These are phyloP conservation scores for Pantelozetes paolii DNA, from an alignment of 2,888 invertebrate species.

Conservation along the genomic window DNA sequence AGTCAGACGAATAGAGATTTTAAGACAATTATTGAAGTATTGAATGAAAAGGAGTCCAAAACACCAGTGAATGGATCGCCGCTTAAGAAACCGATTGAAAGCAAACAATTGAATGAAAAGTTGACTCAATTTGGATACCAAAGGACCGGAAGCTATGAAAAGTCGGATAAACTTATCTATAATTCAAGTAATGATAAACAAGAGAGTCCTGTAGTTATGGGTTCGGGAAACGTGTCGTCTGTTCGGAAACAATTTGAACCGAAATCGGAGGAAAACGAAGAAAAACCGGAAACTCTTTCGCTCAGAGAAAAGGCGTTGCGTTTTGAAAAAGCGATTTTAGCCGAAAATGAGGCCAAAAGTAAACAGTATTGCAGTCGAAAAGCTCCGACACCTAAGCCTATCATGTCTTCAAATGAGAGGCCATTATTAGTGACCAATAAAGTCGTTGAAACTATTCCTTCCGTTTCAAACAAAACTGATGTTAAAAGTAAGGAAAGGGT, in stretches of 20 bases:
- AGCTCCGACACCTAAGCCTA: background rate
- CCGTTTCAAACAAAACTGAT: background rate
- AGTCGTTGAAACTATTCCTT: background rate
- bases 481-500: constrained; percentile 11
- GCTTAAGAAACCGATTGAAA: background rate
- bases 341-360: constrained; percentile 36
- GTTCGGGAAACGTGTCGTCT: background rate
- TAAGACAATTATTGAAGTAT: background rate
- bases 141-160: background rate
- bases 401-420: no score
- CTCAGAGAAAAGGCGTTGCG: constrained; percentile 15
- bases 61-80: background rate
- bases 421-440: background rate
- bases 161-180: background rate
- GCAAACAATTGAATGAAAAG: background rate
- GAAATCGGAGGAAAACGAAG: background rate
- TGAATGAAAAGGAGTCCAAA: background rate
- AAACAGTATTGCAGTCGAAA: constrained; percentile 31
- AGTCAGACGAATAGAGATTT: background rate
- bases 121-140: background rate
- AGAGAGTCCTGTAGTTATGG: background rate
- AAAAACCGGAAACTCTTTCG: constrained; percentile 22
- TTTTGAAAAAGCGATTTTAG: constrained; percentile 40
- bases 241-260: constrained; percentile 2
- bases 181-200: background rate